Evolutionary conservation across 2,888 invertebrate genomes (phyloP).

Genomic region (Tinea semifulvella): DNA sequence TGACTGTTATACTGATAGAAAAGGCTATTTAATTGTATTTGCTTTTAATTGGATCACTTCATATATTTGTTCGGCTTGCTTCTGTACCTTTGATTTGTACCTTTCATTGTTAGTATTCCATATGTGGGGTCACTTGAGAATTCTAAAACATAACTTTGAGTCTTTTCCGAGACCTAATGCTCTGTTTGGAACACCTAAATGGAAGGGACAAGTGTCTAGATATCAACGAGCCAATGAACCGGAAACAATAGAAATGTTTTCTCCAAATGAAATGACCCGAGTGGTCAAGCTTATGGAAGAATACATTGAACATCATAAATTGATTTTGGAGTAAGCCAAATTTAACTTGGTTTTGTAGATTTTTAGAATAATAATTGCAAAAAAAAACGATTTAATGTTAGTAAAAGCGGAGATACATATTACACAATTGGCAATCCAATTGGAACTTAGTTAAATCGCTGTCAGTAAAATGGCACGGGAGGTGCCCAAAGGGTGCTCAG

Average conservation of each 20-base stretch:
- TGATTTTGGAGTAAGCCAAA: slow-evolving; percentile 6
- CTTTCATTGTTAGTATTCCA: slow-evolving; percentile 20
- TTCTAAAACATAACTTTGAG: slow-evolving; percentile 17
- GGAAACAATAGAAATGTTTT: not conserved
- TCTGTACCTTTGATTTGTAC: slow-evolving; percentile 19
- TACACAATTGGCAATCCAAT: no score
- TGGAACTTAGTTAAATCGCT: no score
- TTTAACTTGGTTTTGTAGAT: no score
- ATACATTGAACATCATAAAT: slow-evolving; percentile 12
- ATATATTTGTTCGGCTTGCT: slow-evolving; percentile 9
- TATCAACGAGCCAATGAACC: not conserved
- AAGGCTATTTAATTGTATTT: slow-evolving; percentile 10
- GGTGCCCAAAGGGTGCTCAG: no score
- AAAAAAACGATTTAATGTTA: no score
- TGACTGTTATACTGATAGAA: not conserved
- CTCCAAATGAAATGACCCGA: not conserved
- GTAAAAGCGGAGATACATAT: no score
- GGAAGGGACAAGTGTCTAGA: not conserved
- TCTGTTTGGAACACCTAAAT: slow-evolving; percentile 18
- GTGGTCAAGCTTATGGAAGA: not conserved
- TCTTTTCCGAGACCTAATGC: slow-evolving; percentile 15
- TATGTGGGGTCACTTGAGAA: slow-evolving; percentile 21
- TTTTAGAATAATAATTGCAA: no score
- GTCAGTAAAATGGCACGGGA: no score
- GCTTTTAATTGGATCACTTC: slow-evolving; percentile 11